Base-by-base conservation (phyloP, 2,797 vertebrate species). In the Rhynchotus rufescens region DNA sequence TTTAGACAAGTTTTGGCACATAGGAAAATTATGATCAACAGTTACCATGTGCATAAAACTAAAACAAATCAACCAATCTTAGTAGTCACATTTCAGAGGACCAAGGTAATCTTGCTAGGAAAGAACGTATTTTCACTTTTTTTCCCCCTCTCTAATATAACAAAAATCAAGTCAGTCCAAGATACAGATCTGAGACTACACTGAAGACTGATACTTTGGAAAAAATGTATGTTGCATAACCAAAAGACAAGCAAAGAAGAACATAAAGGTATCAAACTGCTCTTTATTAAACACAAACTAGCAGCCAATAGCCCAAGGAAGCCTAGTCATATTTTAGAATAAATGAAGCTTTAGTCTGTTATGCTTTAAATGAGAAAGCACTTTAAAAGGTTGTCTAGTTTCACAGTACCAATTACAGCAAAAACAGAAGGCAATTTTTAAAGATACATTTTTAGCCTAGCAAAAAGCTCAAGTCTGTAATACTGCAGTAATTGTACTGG, bases 231-330 rank as follows among this genome's bases (percentile, higher is more conserved):
- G 22, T 2, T 28, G 56, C 62, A 64, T 2, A 72, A 42, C 4
- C 76, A 86, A n/a, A 6, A 79, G 61, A 72, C 17, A 62, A 80
- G 54, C 30, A 76, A 93, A 30, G 38, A 88, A 10, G 8, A 16
- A 82, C 21, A 86, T 36, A 75, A 77, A 90, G 85, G 56, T 66
- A 71, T 84, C 82, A 81, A 66, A 88, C 26, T 28, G 16, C 57
- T 86, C 52, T 60, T 91, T 82, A 90, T 86, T 80, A 86, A 72
- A 93, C 82, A 13, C 73, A 92, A 72, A 59, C 34, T 26, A 71
- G 69, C n/a, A 90, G 69, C 73, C 57, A 88, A 62, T 38, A 23
- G 59, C 45, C 69, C 62, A 88, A 47, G 60, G 15, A 86, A 91
- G 59, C 13, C 67, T 62, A 65, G 40, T 23, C 25, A 25, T 44